phyloP scores from a whole-genome alignment of 64 coral and sea anemone genomes.

The Cladopsammia gracilis region DNA sequence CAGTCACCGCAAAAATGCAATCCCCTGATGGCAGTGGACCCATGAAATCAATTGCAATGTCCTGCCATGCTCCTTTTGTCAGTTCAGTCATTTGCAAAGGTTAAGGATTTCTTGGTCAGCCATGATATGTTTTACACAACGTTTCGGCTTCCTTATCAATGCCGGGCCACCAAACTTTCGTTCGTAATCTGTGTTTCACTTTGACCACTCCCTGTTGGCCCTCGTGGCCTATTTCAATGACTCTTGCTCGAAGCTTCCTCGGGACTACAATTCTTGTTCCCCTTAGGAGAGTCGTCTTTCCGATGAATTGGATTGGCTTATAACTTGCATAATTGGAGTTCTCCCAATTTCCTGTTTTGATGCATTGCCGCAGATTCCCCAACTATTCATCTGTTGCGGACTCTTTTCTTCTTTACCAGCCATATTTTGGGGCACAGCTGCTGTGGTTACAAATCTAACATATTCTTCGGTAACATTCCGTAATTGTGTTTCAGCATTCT shows the following conservation, averaged over 20 bases:
- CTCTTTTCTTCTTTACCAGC: neutral
- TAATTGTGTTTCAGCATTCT: neutral
- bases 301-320: too few relatives aligned
- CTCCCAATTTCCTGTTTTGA: neutral
- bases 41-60: too few relatives aligned
- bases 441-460: neutral
- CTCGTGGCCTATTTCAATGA: neutral
- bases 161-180: neutral
- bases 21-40: too few relatives aligned
- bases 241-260: neutral
- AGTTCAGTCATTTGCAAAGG: too few relatives aligned
- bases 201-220: neutral
- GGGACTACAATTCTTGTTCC: neutral
- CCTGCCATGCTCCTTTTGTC: too few relatives aligned
- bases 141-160: neutral
- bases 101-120: too few relatives aligned
- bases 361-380: neutral
- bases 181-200: neutral
- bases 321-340: neutral
- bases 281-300: too few relatives aligned
- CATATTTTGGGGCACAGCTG: neutral
- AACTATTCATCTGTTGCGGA: neutral
- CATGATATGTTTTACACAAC: too few relatives aligned
- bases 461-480: neutral
- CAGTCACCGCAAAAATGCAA: too few relatives aligned